phyloP scores from a whole-genome alignment of 2,888 invertebrate genomes.

The Cistogaster globosa region DNA sequence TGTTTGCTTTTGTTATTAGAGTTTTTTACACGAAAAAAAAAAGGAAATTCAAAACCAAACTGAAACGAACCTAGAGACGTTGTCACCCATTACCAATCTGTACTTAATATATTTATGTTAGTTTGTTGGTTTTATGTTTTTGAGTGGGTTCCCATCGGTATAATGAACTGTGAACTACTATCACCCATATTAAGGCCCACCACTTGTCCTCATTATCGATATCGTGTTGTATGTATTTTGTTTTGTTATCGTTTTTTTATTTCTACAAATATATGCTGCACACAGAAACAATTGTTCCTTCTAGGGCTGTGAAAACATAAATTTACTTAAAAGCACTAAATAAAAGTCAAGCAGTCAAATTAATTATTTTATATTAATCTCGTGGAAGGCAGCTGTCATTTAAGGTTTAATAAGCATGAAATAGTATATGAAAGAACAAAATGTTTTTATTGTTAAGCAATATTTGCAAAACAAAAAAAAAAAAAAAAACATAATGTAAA shows the following conservation, averaged over 20 bases:
- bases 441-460: too few relatives aligned
- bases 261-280: neutral
- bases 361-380: too few relatives aligned
- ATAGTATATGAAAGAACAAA: too few relatives aligned
- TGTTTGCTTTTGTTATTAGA: conserved; percentile 19
- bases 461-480: too few relatives aligned
- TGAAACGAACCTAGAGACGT: conserved; percentile 46
- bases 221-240: conserved; percentile 27
- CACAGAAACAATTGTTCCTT: neutral
- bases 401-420: too few relatives aligned
- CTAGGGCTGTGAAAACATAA: neutral
- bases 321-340: neutral
- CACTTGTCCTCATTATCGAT: conserved; percentile 64
- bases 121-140: neutral
- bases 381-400: too few relatives aligned
- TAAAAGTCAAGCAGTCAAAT: too few relatives aligned
- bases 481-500: too few relatives aligned
- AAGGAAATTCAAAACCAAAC: conserved; percentile 15
- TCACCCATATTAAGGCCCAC: conserved; percentile 41
- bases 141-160: conserved; percentile 3
- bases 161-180: conserved; percentile 47
- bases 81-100: conserved; percentile 53
- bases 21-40: conserved; percentile 13
- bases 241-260: neutral
- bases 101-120: conserved; percentile 55